Conservation (phyloP, 2,888 invertebrate species). For the Sturmia bella region DNA sequence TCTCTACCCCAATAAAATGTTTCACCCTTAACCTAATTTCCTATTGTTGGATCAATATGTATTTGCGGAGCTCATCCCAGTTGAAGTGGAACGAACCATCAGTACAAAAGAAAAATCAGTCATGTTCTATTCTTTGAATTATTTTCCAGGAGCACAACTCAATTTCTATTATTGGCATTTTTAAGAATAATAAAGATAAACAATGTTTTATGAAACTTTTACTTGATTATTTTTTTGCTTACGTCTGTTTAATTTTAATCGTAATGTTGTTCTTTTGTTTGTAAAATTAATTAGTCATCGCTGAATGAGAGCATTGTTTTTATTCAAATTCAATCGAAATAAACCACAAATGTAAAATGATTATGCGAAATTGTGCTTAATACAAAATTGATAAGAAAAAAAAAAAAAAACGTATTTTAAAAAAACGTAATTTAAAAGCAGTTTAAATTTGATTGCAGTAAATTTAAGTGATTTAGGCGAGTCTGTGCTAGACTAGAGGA, state of each 20-base stretch:
- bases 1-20: no score
- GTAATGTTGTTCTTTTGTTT: slow-evolving; percentile 17
- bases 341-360: slow-evolving; percentile 16
- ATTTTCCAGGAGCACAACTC: no score
- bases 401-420: background rate
- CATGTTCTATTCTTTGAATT: no score
- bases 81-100: no score
- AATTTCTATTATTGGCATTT: no score
- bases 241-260: background rate
- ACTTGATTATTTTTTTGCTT: background rate
- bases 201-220: background rate
- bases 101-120: no score
- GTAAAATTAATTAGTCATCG: slow-evolving; percentile 25
- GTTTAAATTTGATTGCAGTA: background rate
- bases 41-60: no score
- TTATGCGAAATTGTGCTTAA: background rate
- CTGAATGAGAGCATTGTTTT: background rate
- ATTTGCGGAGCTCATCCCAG: no score
- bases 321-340: slow-evolving; percentile 10
- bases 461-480: background rate
- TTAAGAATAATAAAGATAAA: background rate
- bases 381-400: slow-evolving; percentile 13
- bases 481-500: no score
- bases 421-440: no score
- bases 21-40: no score